Evolutionary conservation across 2,888 invertebrate species (phyloP).

Genomic region (Lithophane leautieri): DNA sequence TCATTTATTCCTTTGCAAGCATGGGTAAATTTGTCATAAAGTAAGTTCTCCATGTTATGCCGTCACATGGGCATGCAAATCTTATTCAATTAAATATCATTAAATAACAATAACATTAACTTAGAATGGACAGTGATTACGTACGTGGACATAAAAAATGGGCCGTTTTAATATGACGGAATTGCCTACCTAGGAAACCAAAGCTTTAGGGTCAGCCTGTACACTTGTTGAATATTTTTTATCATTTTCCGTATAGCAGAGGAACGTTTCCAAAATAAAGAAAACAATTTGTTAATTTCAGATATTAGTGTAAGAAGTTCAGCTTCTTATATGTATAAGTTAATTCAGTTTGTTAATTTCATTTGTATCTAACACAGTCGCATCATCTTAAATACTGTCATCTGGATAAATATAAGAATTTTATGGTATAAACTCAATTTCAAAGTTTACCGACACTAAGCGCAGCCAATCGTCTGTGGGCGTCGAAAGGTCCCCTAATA

Average conservation of each 20-base stretch:
- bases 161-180: too few relatives aligned
- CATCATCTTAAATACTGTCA: background rate
- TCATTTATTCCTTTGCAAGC: too few relatives aligned
- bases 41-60: too few relatives aligned
- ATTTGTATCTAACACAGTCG: background rate
- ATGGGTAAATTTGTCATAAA: too few relatives aligned
- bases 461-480: constrained; percentile 54
- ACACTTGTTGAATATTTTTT: background rate
- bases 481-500: constrained; percentile 67
- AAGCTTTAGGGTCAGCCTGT: background rate
- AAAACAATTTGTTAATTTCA: background rate
- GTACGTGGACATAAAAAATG: too few relatives aligned
- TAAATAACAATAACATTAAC: too few relatives aligned
- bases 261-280: background rate
- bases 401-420: background rate
- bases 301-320: background rate
- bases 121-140: too few relatives aligned
- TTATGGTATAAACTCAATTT: constrained; percentile 31
- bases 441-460: constrained; percentile 32
- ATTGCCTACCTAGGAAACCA: too few relatives aligned
- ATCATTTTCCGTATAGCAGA: background rate
- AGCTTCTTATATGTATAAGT: background rate
- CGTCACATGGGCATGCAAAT: too few relatives aligned
- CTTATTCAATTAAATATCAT: too few relatives aligned
- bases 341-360: background rate